phyloP scores from a whole-genome alignment of 2,113 vertebrate genomes.

The Sorex fumeus region DNA sequence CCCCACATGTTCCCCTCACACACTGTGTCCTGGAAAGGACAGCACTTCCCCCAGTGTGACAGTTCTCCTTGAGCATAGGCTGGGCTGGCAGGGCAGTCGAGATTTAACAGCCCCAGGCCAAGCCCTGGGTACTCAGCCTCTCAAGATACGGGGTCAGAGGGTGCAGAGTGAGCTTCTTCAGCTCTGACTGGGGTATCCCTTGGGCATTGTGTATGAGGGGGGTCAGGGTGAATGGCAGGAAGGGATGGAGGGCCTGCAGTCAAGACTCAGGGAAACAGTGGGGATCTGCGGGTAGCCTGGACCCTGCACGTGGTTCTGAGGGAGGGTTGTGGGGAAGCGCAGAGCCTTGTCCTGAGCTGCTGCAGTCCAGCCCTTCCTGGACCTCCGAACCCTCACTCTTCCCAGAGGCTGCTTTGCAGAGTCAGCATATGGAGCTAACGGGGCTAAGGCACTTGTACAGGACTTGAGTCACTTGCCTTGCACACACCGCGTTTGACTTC shows the following conservation, averaged over 20 bases:
- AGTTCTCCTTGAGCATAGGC: not conserved
- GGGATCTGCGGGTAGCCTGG: not conserved
- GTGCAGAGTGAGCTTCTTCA: not conserved
- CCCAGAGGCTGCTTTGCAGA: not conserved
- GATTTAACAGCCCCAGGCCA: fast-evolving
- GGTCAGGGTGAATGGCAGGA: not conserved
- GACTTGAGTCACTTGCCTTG: not conserved
- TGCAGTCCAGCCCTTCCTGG: not conserved
- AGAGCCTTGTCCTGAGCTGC: not conserved
- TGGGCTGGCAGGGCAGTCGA: not conserved
- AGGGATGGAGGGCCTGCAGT: not conserved
- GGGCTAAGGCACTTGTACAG: not conserved
- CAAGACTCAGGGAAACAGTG: not conserved
- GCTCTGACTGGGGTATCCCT: too few species aligned
- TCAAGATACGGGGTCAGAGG: not conserved
- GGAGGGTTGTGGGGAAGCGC: too few species aligned
- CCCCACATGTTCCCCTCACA: not conserved
- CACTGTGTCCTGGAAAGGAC: not conserved
- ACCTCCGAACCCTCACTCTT: not conserved
- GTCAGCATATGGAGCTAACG: not conserved
- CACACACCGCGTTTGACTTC: not conserved
- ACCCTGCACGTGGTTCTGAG: not conserved
- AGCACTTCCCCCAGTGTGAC: not conserved
- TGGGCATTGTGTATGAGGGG: not conserved
- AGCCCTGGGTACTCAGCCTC: not conserved